These are phyloP conservation scores for Melieria picta DNA, from an alignment of 2,888 invertebrate species.

Conservation along the genomic window DNA sequence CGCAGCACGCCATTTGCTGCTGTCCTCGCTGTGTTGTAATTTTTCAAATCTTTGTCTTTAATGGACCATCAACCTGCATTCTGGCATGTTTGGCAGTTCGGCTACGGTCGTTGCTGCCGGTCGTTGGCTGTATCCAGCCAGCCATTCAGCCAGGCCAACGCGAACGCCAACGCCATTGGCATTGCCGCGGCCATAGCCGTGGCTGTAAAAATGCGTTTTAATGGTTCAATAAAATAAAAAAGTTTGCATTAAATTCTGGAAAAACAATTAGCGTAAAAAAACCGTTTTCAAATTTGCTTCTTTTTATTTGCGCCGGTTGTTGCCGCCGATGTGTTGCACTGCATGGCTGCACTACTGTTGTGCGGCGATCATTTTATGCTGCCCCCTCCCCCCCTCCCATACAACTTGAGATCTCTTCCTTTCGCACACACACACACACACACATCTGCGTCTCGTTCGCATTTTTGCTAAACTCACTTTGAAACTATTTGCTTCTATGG, in stretches of 20 bases:
- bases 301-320: slow-evolving; percentile 24
- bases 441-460: too few species aligned
- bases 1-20: neutral
- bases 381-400: too few species aligned
- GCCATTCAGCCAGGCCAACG: slow-evolving; percentile 18
- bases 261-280: slow-evolving; percentile 65
- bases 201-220: slow-evolving; percentile 60
- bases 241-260: slow-evolving; percentile 57
- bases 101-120: slow-evolving; percentile 1
- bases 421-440: too few species aligned
- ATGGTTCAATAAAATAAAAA: slow-evolving; percentile 61
- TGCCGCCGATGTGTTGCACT: slow-evolving; percentile 14
- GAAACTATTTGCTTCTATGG: too few species aligned
- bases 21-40: slow-evolving; percentile 42
- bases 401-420: too few species aligned
- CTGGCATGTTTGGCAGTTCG: slow-evolving; percentile 24
- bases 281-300: slow-evolving; percentile 48
- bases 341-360: slow-evolving; percentile 16
- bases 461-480: too few species aligned
- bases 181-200: slow-evolving; percentile 36
- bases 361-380: neutral
- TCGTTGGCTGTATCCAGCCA: slow-evolving; percentile 26
- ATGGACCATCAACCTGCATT: slow-evolving; percentile 57
- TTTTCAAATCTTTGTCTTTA: slow-evolving; percentile 60
- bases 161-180: neutral